Evolutionary conservation across 2,797 vertebrate species (phyloP), one percentile per base, ranked within the genome.

Genomic region (Catostomus latipinnis): DNA sequence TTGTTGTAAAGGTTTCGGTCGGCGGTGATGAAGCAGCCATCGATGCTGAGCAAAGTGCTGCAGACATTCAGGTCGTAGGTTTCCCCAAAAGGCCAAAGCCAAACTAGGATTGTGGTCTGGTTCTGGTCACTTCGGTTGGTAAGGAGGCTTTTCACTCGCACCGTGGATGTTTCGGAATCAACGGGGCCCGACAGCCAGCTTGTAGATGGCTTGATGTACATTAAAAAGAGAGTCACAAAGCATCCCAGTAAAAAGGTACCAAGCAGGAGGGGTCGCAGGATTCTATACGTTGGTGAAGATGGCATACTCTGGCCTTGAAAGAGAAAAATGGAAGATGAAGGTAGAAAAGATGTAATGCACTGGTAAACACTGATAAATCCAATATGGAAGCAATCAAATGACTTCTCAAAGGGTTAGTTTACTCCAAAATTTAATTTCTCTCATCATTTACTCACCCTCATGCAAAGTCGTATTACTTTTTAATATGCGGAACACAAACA

Each of bases 11-110:
- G 90, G 48, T 95, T 95, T 50, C 96, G 94, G 90, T 99, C 96
- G 0, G 95, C 97, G 1, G 97, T 99, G 86, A 99, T 91, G 81
- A 96, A 94, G 85, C 97, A 99, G 73, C 96, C 96, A 0, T 97
- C 96, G 49, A 99, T 97, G 78, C 95, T 96, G 88, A 98, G 98
- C 89, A 95, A 91, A 0, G 95, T 92, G 87, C 96, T 94, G 89
- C 98, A 99, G 66, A 96, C 96, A 1, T 92, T 95, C 49, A 98
- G 92, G 84, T 98, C 96, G 0, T 97, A 98, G 6, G 95, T 97
- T 83, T 97, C 96, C 58, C 97, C 97, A 57, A 99, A 99, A 0
- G 98, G 97, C 98, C 97, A 98, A 69, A 99, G 94, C 98, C 98
- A 99, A 83, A 99, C 94, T 79, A 99, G 91, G 82, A 99, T 89